Conservation (phyloP, 2,888 invertebrate species). For the Trachelus tabidus region DNA sequence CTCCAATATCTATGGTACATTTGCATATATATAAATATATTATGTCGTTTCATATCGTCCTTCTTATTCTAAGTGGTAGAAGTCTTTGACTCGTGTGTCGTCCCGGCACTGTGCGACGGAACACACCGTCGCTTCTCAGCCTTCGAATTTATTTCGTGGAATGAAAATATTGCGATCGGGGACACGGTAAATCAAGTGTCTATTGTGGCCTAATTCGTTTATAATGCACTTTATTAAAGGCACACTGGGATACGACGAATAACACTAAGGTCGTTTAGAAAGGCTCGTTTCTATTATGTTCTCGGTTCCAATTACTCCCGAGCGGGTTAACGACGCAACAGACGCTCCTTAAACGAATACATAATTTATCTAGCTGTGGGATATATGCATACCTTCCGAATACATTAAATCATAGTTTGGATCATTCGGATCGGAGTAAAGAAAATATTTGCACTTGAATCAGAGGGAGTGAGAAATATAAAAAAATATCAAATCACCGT, state of each 20-base stretch:
- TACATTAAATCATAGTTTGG: neutral
- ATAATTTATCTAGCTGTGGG: neutral
- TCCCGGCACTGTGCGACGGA: neutral
- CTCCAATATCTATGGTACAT: neutral
- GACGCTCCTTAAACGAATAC: conserved; percentile 1
- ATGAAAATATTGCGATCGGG: neutral
- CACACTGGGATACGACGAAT: neutral
- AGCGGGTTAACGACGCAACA: neutral
- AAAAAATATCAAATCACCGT: too few relatives aligned
- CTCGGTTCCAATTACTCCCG: neutral
- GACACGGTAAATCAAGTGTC: neutral
- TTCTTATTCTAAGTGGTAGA: neutral
- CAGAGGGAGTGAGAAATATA: neutral
- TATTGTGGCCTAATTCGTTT: neutral
- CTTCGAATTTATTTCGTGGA: neutral
- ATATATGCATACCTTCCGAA: neutral
- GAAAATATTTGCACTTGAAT: neutral
- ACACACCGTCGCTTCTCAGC: neutral
- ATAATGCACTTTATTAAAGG: conserved; percentile 1
- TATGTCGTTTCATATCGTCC: neutral
- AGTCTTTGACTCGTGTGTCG: neutral
- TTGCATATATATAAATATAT: neutral
- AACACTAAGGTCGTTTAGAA: neutral
- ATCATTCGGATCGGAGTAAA: neutral
- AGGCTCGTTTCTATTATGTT: conserved; percentile 2